Evolutionary conservation across 64 coral and sea anemone genomes (phyloP).

Genomic region (Stichodactyla mertensii): DNA sequence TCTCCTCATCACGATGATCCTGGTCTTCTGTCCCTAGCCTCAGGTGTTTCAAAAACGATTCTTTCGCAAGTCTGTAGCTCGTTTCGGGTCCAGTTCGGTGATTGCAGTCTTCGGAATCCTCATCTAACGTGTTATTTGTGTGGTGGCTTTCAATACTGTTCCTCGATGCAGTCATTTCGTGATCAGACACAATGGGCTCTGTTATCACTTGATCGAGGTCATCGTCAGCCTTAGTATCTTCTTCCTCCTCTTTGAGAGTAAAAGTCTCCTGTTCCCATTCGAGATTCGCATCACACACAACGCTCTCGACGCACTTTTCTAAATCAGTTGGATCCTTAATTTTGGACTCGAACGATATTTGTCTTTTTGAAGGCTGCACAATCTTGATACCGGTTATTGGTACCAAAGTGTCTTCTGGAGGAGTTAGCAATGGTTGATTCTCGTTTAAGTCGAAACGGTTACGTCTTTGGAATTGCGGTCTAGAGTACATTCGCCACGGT

Average conservation of each 20-base stretch:
- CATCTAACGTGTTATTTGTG: background rate
- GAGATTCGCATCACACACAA: conserved; percentile 16
- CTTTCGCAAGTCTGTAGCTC: conserved; percentile 18
- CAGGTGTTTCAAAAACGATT: conserved; percentile 21
- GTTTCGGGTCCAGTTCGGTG: background rate
- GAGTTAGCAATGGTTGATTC: background rate
- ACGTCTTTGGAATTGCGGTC: background rate
- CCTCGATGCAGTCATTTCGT: background rate
- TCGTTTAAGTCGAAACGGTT: background rate
- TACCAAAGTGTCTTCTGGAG: background rate
- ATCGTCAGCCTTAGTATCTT: background rate
- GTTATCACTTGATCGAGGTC: background rate
- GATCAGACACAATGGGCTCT: background rate
- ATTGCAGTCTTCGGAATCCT: background rate
- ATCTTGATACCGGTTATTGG: background rate
- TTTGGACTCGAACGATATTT: background rate
- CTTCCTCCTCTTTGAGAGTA: conserved; percentile 32
- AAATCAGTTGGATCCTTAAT: background rate
- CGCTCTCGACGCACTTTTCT: background rate
- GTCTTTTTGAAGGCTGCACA: background rate
- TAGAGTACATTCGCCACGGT: background rate
- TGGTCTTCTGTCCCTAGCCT: background rate
- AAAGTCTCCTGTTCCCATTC: conserved; percentile 72
- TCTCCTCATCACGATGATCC: background rate
- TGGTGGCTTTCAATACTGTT: background rate